Evolutionary conservation across 2,113 vertebrate genomes (phyloP).

Genomic region (Casuarius casuarius): DNA sequence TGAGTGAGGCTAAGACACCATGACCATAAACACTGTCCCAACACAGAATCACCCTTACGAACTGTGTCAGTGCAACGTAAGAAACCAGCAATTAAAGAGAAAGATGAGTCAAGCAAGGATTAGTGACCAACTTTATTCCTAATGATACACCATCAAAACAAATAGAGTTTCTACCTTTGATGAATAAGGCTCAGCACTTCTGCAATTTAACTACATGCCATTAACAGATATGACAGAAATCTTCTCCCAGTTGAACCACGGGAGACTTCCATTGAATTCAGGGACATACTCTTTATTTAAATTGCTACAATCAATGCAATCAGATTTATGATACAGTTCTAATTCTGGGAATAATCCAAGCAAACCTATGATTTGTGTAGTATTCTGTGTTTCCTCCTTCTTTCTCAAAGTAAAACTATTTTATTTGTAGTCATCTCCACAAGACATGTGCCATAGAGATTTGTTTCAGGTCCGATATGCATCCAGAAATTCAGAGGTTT

Average conservation of each 20-base stretch:
- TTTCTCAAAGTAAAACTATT: not conserved
- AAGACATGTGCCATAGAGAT: not conserved
- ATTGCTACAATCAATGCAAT: not conserved
- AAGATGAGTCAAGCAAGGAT: not conserved
- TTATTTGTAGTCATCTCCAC: not conserved
- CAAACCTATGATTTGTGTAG: not conserved
- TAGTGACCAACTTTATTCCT: not conserved
- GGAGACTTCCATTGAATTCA: not conserved
- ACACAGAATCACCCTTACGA: not conserved
- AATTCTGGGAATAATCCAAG: not conserved
- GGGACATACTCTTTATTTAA: not conserved
- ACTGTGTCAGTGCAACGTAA: not conserved
- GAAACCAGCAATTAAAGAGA: not conserved
- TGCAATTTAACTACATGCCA: not conserved
- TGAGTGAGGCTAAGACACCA: not conserved
- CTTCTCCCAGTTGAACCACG: not conserved
- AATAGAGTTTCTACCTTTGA: not conserved
- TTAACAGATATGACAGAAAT: not conserved
- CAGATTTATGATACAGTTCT: not conserved
- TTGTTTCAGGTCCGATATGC: not conserved
- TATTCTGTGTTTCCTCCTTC: not conserved
- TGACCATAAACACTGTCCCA: constrained; percentile 7
- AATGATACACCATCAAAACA: not conserved
- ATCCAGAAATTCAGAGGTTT: not conserved
- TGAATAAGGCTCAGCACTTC: not conserved